phyloP scores from a whole-genome alignment of 35 echinoderm and acorn worm genomes.

The Ophiothrix spiculata region DNA sequence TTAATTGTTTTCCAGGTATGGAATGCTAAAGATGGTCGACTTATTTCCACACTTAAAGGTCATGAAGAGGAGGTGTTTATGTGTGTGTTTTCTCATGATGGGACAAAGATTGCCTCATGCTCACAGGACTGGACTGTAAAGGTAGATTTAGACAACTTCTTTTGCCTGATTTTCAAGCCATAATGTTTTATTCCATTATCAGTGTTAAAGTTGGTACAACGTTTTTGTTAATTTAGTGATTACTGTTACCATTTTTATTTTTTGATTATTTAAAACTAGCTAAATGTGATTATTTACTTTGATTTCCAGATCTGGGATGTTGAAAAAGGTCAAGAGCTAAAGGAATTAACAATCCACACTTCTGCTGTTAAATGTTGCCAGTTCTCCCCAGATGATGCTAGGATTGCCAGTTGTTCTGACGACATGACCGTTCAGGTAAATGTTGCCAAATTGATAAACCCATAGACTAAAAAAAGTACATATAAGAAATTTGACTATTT shows the following conservation, averaged over 20 bases:
- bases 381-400: constrained; percentile 40
- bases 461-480: background rate
- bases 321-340: background rate
- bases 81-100: constrained; percentile 59
- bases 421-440: constrained; percentile 30
- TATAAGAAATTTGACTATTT: too few species aligned
- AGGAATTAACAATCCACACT: constrained; percentile 15
- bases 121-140: constrained; percentile 37
- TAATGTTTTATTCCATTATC: background rate
- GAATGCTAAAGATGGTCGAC: constrained; percentile 3
- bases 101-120: constrained; percentile 38
- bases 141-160: constrained; percentile 1
- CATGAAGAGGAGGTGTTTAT: constrained; percentile 36
- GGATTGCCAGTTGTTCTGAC: constrained; percentile 34
- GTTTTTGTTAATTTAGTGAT: too few species aligned
- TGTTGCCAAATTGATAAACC: background rate
- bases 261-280: background rate
- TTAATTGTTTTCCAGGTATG: constrained; percentile 18
- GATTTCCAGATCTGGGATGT: constrained; percentile 33
- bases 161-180: background rate
- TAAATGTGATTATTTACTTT: background rate
- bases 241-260: too few species aligned
- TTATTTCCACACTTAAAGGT: constrained; percentile 25
- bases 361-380: constrained; percentile 21
- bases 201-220: too few species aligned